Percentiles rank a stretch among this genome's conserved stretches.
phyloP scores from a whole-genome alignment of 2,797 vertebrate species.

The Tokudaia tokunoshimensis region DNA sequence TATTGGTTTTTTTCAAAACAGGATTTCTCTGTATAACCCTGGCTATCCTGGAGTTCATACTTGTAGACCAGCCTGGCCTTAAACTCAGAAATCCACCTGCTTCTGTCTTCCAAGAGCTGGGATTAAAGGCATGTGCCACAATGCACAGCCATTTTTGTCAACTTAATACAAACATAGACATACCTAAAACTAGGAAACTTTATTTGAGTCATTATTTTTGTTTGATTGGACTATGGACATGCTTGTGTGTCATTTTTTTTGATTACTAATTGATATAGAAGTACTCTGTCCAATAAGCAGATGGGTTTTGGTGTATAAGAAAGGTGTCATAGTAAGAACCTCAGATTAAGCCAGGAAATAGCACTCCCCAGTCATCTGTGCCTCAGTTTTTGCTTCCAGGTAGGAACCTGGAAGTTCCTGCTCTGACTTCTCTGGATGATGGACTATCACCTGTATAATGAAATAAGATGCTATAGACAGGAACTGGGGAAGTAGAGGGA shows the following conservation, averaged over 20 bases:
- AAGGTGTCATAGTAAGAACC: neutral
- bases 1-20: no score
- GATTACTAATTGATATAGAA: neutral
- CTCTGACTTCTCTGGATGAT: neutral
- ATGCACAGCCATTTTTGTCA: neutral
- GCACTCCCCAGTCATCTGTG: neutral
- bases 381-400: neutral
- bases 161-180: neutral
- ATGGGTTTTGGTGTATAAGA: neutral
- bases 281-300: neutral
- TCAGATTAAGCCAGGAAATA: neutral
- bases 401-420: neutral
- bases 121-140: no score
- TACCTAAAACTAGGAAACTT: neutral
- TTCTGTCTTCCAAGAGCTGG: no score
- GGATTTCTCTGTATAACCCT: no score
- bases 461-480: neutral
- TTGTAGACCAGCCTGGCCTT: no score
- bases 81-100: no score
- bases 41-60: no score
- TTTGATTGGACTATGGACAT: neutral
- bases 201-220: neutral
- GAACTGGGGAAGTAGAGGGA: neutral
- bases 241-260: neutral
- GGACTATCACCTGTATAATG: neutral